Evolutionary conservation across 2,797 vertebrate species (phyloP).

Genomic region (Anomalospiza imberbis): DNA sequence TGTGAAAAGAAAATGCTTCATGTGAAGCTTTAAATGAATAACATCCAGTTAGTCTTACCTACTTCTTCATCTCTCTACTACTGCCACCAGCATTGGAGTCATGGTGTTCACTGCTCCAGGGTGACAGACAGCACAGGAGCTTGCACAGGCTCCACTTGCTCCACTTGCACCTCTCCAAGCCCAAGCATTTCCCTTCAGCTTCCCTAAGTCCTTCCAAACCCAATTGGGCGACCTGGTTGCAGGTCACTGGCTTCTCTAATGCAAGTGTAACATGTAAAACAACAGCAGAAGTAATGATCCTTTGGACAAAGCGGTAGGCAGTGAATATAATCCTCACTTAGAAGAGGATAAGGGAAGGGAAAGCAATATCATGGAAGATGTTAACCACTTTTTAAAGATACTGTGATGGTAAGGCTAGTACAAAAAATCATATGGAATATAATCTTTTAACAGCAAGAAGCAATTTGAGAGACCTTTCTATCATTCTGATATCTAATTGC

Average conservation of each 20-base stretch:
- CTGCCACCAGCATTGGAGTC: not conserved
- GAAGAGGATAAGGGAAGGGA: not conserved
- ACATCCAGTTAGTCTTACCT: not conserved
- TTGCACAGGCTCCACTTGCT: not conserved
- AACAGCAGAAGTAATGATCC: not conserved
- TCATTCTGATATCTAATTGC: not conserved
- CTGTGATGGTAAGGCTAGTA: not conserved
- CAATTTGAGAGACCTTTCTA: not conserved
- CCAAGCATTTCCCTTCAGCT: not conserved
- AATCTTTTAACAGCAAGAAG: not conserved
- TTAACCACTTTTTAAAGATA: not conserved
- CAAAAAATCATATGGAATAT: not conserved
- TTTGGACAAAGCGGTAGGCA: not conserved
- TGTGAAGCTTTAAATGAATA: not conserved
- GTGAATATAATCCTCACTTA: not conserved
- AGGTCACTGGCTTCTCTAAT: not conserved
- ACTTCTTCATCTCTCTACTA: not conserved
- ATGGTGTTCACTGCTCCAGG: not conserved
- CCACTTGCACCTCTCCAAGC: not conserved
- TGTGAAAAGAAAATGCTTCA: not conserved
- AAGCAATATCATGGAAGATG: not conserved
- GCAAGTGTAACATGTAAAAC: not conserved
- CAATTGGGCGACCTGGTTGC: not conserved
- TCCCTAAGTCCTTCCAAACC: not conserved
- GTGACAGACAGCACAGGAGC: accelerated